A percentile compares a stretch with the other conserved stretches of the same genome.
phyloP scores from a whole-genome alignment of 2,113 vertebrate species.

The Lagenorhynchus albirostris region DNA sequence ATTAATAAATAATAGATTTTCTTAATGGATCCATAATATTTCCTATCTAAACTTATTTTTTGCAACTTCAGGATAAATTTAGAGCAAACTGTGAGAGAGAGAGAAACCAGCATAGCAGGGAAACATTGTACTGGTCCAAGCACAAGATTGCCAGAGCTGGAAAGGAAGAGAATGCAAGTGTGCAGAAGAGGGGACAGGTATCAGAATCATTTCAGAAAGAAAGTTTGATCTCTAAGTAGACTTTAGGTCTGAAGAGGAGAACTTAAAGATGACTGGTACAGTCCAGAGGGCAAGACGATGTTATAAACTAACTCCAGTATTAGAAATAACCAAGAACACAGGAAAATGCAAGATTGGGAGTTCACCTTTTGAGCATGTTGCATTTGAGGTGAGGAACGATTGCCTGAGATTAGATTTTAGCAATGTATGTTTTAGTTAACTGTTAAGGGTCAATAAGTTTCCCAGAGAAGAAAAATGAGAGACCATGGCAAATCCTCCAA shows the following conservation, averaged over 20 bases:
- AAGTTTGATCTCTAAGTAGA: neutral
- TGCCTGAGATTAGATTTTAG: neutral
- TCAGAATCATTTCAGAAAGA: neutral
- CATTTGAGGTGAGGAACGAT: neutral
- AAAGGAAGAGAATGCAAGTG: neutral
- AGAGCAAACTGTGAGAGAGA: neutral
- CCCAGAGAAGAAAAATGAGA: neutral
- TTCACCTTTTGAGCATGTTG: neutral
- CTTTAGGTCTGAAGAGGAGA: neutral
- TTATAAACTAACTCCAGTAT: neutral
- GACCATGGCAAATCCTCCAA: neutral
- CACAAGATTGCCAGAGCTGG: neutral
- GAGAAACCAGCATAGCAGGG: neutral
- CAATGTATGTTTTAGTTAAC: neutral
- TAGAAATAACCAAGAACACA: neutral
- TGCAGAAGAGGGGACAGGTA: neutral
- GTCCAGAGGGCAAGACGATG: neutral
- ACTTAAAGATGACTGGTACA: neutral
- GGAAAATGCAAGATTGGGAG: neutral
- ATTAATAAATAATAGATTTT: neutral
- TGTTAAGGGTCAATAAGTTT: neutral
- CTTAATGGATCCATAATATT: neutral
- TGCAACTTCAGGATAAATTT: neutral
- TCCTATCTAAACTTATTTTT: neutral
- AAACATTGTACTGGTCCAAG: neutral